A percentile compares a stretch with the other conserved stretches of the same genome.
Evolutionary conservation across 2,797 vertebrate genomes (phyloP).

Genomic region (Gymnothorax reevesii): DNA sequence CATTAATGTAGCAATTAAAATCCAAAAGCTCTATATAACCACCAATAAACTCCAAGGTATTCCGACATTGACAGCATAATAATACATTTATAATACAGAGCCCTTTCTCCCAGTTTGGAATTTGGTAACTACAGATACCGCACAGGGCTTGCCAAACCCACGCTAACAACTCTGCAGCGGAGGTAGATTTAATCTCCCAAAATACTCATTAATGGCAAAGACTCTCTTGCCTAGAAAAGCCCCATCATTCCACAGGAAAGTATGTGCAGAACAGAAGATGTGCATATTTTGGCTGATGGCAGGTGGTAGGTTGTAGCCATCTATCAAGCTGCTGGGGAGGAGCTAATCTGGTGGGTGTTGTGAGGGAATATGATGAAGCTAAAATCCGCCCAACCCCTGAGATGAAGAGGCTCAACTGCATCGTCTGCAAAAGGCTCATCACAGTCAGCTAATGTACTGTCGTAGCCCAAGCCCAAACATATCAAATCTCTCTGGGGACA

Average conservation of each 20-base stretch:
- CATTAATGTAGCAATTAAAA: neutral
- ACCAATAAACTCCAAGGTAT: neutral
- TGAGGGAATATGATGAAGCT: constrained; percentile 22
- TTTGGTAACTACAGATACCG: neutral
- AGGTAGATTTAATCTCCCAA: neutral
- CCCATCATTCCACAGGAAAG: neutral
- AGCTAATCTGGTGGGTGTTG: neutral
- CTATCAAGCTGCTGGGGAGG: neutral
- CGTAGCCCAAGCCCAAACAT: neutral
- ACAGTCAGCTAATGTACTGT: neutral
- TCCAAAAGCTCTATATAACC: neutral
- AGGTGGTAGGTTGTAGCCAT: neutral
- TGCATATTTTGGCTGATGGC: neutral
- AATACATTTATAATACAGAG: no score
- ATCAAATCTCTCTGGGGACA: neutral
- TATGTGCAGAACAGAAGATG: neutral
- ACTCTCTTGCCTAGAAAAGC: neutral
- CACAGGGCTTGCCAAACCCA: neutral
- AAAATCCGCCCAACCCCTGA: constrained; percentile 15
- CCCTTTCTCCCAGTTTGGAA: neutral
- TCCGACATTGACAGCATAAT: no score
- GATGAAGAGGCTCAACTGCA: neutral
- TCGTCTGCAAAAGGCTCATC: neutral
- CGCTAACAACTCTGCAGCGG: neutral
- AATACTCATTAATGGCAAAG: neutral